phyloP scores from a whole-genome alignment of 2,113 vertebrate genomes.

The Hippopotamus amphibius region DNA sequence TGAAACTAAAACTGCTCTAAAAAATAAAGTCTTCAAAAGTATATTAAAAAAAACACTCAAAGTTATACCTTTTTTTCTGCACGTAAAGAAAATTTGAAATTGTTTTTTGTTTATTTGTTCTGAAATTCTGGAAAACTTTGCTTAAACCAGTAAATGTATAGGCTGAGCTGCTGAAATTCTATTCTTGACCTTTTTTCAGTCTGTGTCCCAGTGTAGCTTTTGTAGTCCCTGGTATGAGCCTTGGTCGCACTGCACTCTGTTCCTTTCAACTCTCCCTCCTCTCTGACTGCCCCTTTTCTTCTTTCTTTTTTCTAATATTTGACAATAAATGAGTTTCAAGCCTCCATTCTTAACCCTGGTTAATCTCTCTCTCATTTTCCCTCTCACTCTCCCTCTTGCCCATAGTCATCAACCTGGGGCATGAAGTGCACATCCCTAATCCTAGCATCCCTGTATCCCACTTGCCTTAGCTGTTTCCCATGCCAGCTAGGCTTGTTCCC shows the following conservation, averaged over 20 bases:
- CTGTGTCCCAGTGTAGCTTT: accelerated
- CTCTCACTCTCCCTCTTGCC: not conserved
- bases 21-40: not conserved
- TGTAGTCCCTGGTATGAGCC: accelerated
- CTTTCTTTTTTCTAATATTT: not conserved
- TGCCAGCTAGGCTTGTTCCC: accelerated
- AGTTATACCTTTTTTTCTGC: not conserved
- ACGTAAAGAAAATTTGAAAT: not conserved
- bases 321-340: not conserved
- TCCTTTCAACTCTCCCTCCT: too few relatives aligned
- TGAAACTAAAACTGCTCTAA: conserved; percentile 10
- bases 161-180: too few relatives aligned
- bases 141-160: not conserved
- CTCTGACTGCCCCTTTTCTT: not conserved
- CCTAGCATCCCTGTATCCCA: too few relatives aligned
- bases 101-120: not conserved
- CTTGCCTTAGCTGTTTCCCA: not conserved
- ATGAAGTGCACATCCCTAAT: not conserved
- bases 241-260: too few relatives aligned
- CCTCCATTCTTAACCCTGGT: too few relatives aligned
- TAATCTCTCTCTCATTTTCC: not conserved
- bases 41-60: not conserved
- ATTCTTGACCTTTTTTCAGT: not conserved
- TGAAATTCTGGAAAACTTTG: not conserved
- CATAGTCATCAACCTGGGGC: not conserved